Evolutionary conservation across 2,113 vertebrate genomes (phyloP).

Genomic region (Halcyon senegalensis): DNA sequence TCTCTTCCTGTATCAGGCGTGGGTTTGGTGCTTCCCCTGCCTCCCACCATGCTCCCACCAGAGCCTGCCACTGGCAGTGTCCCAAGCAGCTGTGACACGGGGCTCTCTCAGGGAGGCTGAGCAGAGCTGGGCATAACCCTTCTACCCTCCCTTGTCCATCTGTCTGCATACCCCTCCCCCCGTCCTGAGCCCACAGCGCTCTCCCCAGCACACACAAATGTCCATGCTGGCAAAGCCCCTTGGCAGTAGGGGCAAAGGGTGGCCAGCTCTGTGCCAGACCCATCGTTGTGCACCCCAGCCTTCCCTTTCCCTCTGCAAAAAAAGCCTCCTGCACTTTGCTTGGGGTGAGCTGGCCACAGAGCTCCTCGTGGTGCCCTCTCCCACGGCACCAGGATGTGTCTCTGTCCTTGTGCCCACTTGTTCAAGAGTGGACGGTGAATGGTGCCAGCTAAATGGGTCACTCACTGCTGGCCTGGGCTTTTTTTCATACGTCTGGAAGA

Average conservation of each 20-base stretch:
- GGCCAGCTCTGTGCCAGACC: slow-evolving; percentile 6
- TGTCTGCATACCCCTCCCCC: slow-evolving; percentile 12
- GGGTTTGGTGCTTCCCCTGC: neutral
- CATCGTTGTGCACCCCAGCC: neutral
- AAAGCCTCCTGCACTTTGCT: neutral
- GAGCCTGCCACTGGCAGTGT: slow-evolving; percentile 12
- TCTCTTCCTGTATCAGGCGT: neutral
- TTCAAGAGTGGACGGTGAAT: neutral
- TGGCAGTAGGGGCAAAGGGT: slow-evolving; percentile 34
- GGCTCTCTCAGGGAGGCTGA: neutral
- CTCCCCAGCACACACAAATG: neutral
- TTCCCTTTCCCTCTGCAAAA: neutral
- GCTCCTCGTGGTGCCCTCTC: accelerated
- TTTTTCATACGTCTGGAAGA: neutral
- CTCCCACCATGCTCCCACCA: neutral
- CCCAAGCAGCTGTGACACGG: slow-evolving; percentile 56
- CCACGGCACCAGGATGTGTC: neutral
- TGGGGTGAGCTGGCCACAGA: neutral
- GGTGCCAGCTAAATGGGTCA: neutral
- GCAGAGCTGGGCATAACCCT: slow-evolving; percentile 4
- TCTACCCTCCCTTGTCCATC: slow-evolving; percentile 41
- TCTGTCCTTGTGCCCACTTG: neutral
- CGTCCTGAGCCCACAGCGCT: neutral
- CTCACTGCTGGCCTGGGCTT: accelerated
- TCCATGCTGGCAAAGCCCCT: slow-evolving; percentile 44